A percentile compares a stretch with the other conserved stretches of the same genome.
These are phyloP conservation scores for Melanchra persicariae DNA, from an alignment of 2,888 invertebrate species.

Conservation along the genomic window DNA sequence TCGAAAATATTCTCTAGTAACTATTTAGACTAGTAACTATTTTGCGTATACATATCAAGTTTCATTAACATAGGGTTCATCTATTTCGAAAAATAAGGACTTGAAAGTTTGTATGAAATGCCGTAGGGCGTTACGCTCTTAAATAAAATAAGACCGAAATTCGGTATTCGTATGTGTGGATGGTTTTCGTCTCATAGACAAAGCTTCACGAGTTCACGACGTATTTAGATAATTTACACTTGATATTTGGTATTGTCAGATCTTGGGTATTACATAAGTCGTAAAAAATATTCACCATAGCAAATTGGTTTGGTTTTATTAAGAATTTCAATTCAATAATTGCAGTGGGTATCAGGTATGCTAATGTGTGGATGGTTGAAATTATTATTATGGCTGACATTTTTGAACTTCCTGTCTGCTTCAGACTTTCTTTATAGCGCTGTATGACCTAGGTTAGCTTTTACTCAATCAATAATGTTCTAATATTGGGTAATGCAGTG, in stretches of 20 bases:
- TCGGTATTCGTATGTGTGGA: too few species aligned
- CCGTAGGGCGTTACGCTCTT: too few species aligned
- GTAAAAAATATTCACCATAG: conserved; percentile 18
- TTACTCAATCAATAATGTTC: background rate
- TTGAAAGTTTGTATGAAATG: too few species aligned
- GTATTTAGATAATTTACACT: background rate
- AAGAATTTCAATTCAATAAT: conserved; percentile 2
- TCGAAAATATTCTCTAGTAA: too few species aligned
- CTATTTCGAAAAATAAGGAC: too few species aligned
- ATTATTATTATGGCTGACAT: background rate
- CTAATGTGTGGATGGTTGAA: conserved; percentile 11
- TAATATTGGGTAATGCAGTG: too few species aligned
- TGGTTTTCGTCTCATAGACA: background rate
- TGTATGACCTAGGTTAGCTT: background rate
- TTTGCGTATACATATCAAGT: too few species aligned
- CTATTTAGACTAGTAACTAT: too few species aligned
- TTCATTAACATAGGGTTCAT: too few species aligned
- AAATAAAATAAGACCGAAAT: too few species aligned
- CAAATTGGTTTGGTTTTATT: conserved; percentile 7
- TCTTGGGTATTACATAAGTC: conserved; percentile 11
- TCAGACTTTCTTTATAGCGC: background rate
- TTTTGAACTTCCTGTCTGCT: conserved; percentile 14
- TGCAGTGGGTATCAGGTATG: conserved; percentile 11
- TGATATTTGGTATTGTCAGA: background rate
- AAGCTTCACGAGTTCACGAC: background rate